Base-by-base conservation (phyloP, 2,888 invertebrate species). In the Helobdella robusta region DNA sequence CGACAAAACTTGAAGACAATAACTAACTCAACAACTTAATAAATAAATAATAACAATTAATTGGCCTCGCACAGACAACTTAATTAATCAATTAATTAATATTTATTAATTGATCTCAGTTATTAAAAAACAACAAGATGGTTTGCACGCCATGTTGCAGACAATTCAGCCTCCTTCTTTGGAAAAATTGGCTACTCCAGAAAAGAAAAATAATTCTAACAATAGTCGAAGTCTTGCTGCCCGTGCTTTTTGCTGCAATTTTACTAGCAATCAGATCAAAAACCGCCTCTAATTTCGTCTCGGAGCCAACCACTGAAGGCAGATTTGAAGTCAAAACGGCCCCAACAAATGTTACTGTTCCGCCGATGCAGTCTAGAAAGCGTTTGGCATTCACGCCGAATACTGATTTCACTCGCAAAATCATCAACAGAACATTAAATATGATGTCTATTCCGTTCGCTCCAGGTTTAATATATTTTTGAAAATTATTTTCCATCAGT, bases 111-210 rank as follows among this genome's bases (percentile, higher is more conserved):
- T n/a, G n/a, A n/a, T n/a, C n/a, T n/a, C n/a, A n/a, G n/a, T n/a
- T n/a, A n/a, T n/a, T n/a, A n/a, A n/a, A n/a, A 52, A 23, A 8
- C 52, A 52, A 11, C 15, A 50, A 28, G 6, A 40, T 56, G 54
- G 20, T 28, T 46, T 54, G 56, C 25, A 20, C 28, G 4, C n/a
- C 35, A 66, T 59, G 65, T 46, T 48, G 11, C 23, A 36, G 50
- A 20, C 75, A 82, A 71, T 87, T 89, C 75, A 76, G 82, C 18
- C 81, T 90, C 69, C 80, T 90, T 67, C 83, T 88, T 78, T 90
- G 89, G 89, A 90, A 90, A 80, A 90, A 89, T 78, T 87, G 86
- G 80, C 78, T 86, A 2, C 83, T 89, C 52, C 88, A 89, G 80
- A 86, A 84, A 82, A 82, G 88, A 68, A 86, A 86, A 77, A 85